Evolutionary conservation across 2,113 vertebrate species (phyloP), one percentile per base, ranked within the genome.

Genomic region (Aptenodytes patagonicus): DNA sequence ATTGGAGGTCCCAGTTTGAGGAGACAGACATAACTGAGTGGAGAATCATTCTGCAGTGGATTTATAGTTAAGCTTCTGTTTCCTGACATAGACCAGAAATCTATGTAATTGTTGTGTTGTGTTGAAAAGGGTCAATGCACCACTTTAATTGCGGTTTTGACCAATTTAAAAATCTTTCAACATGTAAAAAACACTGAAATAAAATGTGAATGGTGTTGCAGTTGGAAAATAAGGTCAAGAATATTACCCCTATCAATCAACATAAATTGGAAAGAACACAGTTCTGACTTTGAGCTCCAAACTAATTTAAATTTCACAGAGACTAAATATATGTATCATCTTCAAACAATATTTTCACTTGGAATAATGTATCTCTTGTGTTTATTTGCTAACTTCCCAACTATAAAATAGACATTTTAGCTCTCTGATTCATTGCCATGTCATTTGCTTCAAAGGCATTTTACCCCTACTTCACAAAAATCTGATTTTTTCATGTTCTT

Each of bases 351-450:
- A 32, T 62, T 96, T 91, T 92, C 49, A 57, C 60, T 96, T 83
- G 61, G 44, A 94, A 72, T 92, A 64, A 87, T 73, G 19, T 51
- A 88, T 87, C 26, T 34, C 17, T 86, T 89, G 62, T 96, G 26
- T 90, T 97, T 95, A 88, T 97, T 98, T 95, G 89, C 55, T 78
- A 81, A 89, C 51, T 95, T 95, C 62, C 38, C 80, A 83, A 76
- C 68, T 65, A 81, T 87, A 94, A 90, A 78, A 55, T 46, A 83
- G 51, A 6, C 70, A 87, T 69, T 91, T 95, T 87, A 95, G 60
- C 61, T 64, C 66, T 77, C 57, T 81, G 68, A 92, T 93, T 83
- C 69, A 83, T 87, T 88, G 64, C 26, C 2, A 1, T 72, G 71
- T 77, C 7, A 0, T 91, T 93, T 89, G 40, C 29, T 62, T 85